These are phyloP conservation scores for Xiphorhynchus elegans DNA, from an alignment of 2,113 vertebrate genomes.

Conservation along the genomic window DNA sequence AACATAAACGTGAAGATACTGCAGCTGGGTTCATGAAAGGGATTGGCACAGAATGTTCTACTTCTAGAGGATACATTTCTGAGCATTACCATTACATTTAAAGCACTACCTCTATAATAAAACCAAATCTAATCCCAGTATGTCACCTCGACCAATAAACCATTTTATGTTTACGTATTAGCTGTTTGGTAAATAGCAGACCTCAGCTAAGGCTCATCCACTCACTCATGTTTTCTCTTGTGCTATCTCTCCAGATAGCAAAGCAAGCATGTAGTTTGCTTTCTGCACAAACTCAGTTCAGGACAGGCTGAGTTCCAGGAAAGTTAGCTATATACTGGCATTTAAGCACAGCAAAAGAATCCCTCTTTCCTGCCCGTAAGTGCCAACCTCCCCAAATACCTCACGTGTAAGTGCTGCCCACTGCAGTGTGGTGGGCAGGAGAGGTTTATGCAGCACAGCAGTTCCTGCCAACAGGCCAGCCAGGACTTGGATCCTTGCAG, in stretches of 20 bases:
- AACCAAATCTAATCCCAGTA: not conserved
- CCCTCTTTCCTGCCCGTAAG: not conserved
- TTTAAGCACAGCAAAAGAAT: not conserved
- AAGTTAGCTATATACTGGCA: not conserved
- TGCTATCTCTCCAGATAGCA: not conserved
- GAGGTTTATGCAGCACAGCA: not conserved
- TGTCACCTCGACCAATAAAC: not conserved
- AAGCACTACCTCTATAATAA: not conserved
- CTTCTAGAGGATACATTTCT: not conserved
- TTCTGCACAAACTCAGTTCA: not conserved
- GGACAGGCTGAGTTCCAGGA: not conserved
- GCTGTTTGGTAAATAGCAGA: not conserved
- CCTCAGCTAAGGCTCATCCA: not conserved
- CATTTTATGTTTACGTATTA: not conserved
- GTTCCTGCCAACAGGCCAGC: not conserved
- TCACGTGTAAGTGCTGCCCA: not conserved
- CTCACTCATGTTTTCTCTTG: not conserved
- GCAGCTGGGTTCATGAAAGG: not conserved
- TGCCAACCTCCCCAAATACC: accelerated
- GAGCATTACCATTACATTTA: not conserved
- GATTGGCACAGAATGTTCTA: not conserved
- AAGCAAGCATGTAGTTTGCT: not conserved
- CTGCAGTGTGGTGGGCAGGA: accelerated
- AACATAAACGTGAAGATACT: not conserved
- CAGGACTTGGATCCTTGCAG: not conserved